Conservation (phyloP, 2,113 vertebrate species). For the Saccopteryx leptura region DNA sequence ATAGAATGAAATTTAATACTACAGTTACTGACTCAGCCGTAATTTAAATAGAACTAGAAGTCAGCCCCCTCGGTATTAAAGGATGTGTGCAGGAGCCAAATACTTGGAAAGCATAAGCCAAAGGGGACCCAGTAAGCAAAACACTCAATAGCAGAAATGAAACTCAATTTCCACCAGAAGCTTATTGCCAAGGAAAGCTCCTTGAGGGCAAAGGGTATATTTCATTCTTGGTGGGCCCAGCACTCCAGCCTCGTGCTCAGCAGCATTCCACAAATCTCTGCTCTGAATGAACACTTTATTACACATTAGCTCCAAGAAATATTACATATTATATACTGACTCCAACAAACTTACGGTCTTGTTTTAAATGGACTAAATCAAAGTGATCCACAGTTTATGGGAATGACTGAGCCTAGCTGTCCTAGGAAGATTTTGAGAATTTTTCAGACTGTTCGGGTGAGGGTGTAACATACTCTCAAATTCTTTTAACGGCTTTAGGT, state of each 20-base stretch:
- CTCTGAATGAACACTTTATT: neutral
- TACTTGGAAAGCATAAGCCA: neutral
- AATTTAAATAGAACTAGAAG: constrained; percentile 24
- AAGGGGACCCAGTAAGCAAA: neutral
- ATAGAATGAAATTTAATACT: constrained; percentile 21
- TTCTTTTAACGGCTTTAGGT: neutral
- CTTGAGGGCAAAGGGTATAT: neutral
- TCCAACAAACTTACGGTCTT: neutral
- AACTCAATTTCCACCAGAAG: neutral
- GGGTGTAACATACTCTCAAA: neutral
- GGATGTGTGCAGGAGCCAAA: neutral
- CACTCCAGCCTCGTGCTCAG: neutral
- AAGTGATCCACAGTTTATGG: neutral
- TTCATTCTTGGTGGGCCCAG: neutral
- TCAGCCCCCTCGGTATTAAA: neutral
- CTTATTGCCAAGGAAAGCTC: neutral
- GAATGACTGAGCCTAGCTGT: neutral
- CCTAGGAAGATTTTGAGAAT: neutral
- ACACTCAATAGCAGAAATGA: neutral
- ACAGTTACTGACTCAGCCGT: neutral
- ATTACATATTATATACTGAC: neutral
- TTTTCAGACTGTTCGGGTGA: constrained; percentile 6
- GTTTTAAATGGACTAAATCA: neutral
- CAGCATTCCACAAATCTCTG: neutral
- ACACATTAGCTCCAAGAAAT: neutral